Percentiles rank a stretch among this genome's conserved stretches.
Conservation (phyloP, 1,140 invertebrate genomes). For the Hydropsyche tenuis region DNA sequence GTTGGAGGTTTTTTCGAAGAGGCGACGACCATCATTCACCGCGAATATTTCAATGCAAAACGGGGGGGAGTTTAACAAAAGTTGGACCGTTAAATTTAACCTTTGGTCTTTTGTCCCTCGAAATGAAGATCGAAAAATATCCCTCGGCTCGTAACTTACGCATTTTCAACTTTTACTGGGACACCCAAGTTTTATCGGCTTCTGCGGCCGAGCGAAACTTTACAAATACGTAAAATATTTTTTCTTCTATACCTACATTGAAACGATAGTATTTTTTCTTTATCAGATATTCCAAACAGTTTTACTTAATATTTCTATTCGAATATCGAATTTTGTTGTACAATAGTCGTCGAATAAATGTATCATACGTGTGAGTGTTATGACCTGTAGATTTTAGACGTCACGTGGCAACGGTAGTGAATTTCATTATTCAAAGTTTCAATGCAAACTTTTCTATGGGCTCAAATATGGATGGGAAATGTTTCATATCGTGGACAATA, state of each 20-base stretch:
- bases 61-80: constrained; percentile 13
- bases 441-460: constrained; percentile 9
- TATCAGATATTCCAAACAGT: too few species aligned
- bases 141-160: constrained; percentile 21
- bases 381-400: constrained; percentile 6
- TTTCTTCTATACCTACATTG: too few species aligned
- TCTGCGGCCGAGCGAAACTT: not conserved
- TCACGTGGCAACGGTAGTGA: not conserved
- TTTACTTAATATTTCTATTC: too few species aligned
- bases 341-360: too few species aligned
- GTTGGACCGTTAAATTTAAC: constrained; percentile 27
- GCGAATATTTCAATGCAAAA: constrained; percentile 27
- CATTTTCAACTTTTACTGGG: constrained; percentile 19
- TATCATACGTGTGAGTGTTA: not conserved
- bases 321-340: too few species aligned
- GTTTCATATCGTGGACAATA: constrained; percentile 13
- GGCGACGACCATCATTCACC: constrained; percentile 6
- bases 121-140: constrained; percentile 25
- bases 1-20: not conserved
- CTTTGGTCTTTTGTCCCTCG: constrained; percentile 13
- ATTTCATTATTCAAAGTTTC: constrained; percentile 30
- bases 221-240: too few species aligned
- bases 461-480: constrained; percentile 27
- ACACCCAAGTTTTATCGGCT: constrained; percentile 16
- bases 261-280: too few species aligned